These are phyloP conservation scores for Tympanuchus pallidicinctus DNA, from an alignment of 2,113 vertebrate genomes.

Conservation along the genomic window DNA sequence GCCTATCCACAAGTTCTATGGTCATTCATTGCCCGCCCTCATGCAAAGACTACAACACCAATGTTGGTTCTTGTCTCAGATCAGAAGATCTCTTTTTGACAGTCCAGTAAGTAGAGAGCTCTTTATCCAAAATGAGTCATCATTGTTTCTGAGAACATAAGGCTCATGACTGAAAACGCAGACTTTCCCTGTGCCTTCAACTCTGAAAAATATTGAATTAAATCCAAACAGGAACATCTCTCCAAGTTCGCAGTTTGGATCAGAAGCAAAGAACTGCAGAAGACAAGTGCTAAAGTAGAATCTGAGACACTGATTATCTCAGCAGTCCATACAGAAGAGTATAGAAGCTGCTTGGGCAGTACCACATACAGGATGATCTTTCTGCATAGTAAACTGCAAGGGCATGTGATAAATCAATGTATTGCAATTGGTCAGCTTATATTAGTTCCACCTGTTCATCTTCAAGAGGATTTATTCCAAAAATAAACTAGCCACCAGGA, in stretches of 20 bases:
- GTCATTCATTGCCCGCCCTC: neutral
- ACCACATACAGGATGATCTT: too few relatives aligned
- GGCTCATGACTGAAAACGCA: neutral
- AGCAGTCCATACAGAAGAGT: neutral
- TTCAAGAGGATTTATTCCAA: neutral
- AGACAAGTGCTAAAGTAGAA: rapidly evolving
- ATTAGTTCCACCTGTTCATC: neutral
- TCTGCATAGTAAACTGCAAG: neutral
- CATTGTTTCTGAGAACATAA: neutral
- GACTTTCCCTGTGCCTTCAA: neutral
- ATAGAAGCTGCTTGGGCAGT: neutral
- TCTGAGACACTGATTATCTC: neutral
- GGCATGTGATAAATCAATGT: neutral
- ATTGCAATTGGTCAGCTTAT: neutral
- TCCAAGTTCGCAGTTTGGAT: neutral
- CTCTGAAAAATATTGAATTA: neutral
- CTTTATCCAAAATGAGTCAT: neutral
- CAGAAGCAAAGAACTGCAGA: neutral
- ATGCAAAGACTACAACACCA: neutral
- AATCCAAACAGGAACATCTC: neutral
- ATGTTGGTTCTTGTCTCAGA: neutral
- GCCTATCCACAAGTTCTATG: neutral
- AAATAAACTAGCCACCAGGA: neutral
- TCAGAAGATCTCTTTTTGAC: neutral
- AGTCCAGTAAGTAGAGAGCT: neutral